Evolutionary conservation across 2,797 vertebrate genomes (phyloP), one percentile per base, ranked within the genome.

Genomic region (Pygocentrus nattereri): DNA sequence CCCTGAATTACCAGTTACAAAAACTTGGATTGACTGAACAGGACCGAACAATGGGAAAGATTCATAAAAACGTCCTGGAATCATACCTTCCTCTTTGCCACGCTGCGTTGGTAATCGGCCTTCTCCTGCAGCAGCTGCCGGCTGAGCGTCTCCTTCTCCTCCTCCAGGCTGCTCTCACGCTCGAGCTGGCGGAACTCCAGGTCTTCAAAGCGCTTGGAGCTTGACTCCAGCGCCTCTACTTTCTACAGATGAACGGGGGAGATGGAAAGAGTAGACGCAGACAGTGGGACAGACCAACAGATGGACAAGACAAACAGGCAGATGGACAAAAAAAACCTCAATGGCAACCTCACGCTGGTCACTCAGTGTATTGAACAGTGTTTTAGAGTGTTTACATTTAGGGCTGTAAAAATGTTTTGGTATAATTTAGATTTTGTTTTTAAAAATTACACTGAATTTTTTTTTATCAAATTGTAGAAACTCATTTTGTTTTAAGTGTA

Each of bases 171-270:
- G 90, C 97, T 98, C 91, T 99, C 97, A 54, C 93, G 91, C 89
- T 99, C 97, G 91, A 99, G 94, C 92, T 98, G 98, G 88, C 97
- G 97, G 91, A 99, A 99, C 91, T 99, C 98, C 93, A 98, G 89
- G 91, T 99, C 98, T 84, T 99, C 98, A 82, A 99, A 98, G 79
- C 96, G 95, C 88, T 97, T 98, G 85, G 95, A 93, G 90, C 96
- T 95, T 0, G 87, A 91, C 88, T 99, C 97, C 89, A 99, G 91
- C 47, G 89, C 94, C 84, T 99, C 98, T 0, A 95, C 91, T 90
- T 96, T 97, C 97, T 95, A 91, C 70, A 80, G 54, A 81, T 54
- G 80, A 81, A 78, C 74, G 68, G 41, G 38, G 25, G 64, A 80
- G 47, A 81, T 52, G 72, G 64, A 74, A 62, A 74, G 84, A 54